phyloP scores from a whole-genome alignment of 35 echinoderm and acorn worm genomes.

The Amphiura filiformis region DNA sequence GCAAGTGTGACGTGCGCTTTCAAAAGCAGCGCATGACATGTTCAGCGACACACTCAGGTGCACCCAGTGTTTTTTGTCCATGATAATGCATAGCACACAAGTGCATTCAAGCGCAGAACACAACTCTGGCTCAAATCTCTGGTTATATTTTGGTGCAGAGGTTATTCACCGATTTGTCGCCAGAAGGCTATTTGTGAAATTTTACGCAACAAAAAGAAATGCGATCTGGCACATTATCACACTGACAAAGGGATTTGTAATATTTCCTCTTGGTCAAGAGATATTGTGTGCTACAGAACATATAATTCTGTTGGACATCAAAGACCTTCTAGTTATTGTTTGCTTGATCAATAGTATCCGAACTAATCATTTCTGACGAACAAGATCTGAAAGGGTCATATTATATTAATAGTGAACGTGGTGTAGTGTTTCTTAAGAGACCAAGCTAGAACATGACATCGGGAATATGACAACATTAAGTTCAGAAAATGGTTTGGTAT shows the following conservation, averaged over 20 bases:
- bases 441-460: no score
- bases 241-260: not conserved
- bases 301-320: no score
- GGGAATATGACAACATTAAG: no score
- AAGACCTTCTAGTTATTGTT: no score
- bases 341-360: no score
- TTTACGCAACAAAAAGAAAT: not conserved
- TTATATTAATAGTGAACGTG: no score
- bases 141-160: not conserved
- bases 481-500: no score
- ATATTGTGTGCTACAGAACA: no score
- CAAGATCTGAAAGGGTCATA: no score
- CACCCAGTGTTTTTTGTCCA: not conserved
- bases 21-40: no score
- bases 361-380: no score
- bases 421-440: no score
- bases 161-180: not conserved
- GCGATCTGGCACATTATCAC: not conserved
- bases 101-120: not conserved
- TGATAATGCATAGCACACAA: not conserved
- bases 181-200: not conserved
- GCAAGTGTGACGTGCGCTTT: not conserved
- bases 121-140: not conserved
- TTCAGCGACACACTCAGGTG: not conserved
- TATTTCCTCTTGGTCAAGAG: not conserved